Base-by-base conservation (phyloP, 1,140 invertebrate genomes). In the Drosophila neocordata region DNA sequence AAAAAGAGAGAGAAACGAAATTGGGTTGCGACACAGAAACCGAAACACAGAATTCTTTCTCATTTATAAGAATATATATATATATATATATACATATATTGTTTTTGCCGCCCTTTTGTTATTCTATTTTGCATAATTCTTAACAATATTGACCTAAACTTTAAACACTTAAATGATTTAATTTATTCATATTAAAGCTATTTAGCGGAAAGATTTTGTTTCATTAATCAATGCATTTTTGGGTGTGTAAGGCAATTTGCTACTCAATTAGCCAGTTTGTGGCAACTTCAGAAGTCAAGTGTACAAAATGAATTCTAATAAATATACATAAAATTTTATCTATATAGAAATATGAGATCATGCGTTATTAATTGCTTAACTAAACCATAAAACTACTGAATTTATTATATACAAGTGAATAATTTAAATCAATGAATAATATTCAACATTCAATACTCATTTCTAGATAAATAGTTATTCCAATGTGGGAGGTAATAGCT, bases 1-100 rank as follows among this genome's bases (percentile, higher is more conserved):
- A 31, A 7, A 31, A 0, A 4, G 1, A 31, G 34, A 24, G 24
- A 57, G 71, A 52, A 48, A 64, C 48, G 34, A 84, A 75, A 62
- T 72, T 71, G 67, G 82, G 82, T 66, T 85, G 73, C 70, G 80
- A 53, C 77, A 83, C 60, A 83, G 57, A 83, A 69, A 83, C 38
- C 57, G 38, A 53, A 66, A 38, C 38, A 55, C 38, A 55, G 56
- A 53, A 68, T 62, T 73, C 56, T 56, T 74, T 66, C 61, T 60
- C 31, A 41, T 73, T 74, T 55, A 53, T 56, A 63, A n/a, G n/a
- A n/a, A n/a, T n/a, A n/a, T n/a, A n/a, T n/a, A n/a, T n/a, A n/a
- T n/a, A n/a, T n/a, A n/a, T n/a, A n/a, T n/a, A n/a, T n/a, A n/a
- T n/a, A n/a, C n/a, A n/a, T n/a, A n/a, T n/a, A n/a, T n/a, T n/a